Base-by-base conservation (phyloP, 37 sponge, comb jelly and placozoan species). In the Theonella swinhoei region DNA sequence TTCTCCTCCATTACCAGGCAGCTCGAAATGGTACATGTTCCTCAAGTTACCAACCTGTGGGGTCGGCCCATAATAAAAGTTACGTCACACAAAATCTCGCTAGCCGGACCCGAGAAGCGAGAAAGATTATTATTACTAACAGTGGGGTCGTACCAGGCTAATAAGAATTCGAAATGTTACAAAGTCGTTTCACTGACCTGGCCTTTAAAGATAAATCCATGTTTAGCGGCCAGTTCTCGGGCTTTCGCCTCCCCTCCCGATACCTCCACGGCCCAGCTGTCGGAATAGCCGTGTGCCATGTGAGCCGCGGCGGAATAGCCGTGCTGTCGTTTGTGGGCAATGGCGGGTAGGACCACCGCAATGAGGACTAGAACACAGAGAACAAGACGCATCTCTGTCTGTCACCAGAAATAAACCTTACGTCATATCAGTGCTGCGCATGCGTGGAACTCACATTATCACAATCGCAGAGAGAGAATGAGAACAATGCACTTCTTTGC, bases 201-300 rank as follows among this genome's bases (percentile, higher is more conserved):
- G 0, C 88, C 88, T 37, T 35, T 58, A 40, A 75, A 62, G 41
- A 88, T 65, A 62, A 90, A 90, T 39, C 86, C 86, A 66, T 86
- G 87, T 86, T 70, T 90, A 24, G 25, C 42, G 11, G 91, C 91
- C 26, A 90, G 43, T 29, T 69, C 40, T 23, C 41, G 39, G 37
- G 91, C 91, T n/a, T 26, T 33, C 30, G 64, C 77, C 39, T 28
- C 35, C 20, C 91, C 91, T 8, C 81, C 86, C 4, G 20, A 24
- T 20, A 90, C 77, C 67, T 77, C 62, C 31, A 90, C 86, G 5
- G 80, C 86, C 91, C 91, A 90, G 42, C 54, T 37, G 64, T 85
- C 80, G 32, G 82, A 62, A 31, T 79, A 79, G 20, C 54, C 54
- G n/a, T n/a, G n/a, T n/a, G n/a, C n/a, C n/a, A n/a, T n/a, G n/a